These are phyloP conservation scores for Drosophila pseudotakahashii DNA, from an alignment of 2,888 invertebrate genomes.

Conservation along the genomic window DNA sequence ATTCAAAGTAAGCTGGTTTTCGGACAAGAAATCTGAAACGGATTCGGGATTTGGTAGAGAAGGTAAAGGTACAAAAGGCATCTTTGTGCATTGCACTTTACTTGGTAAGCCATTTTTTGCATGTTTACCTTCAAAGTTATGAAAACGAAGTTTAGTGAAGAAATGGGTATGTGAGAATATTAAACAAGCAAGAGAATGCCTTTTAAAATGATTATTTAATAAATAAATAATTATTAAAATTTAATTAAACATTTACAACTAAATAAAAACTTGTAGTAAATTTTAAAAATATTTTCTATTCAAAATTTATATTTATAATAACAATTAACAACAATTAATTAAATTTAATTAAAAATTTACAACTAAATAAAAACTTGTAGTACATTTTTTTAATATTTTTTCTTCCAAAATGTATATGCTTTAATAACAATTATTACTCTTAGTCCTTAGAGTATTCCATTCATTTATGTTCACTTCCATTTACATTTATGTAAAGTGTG, in stretches of 20 bases:
- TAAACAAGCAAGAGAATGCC: background rate
- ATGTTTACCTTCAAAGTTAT: constrained; percentile 54
- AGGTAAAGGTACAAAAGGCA: constrained; percentile 6
- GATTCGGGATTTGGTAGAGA: constrained; percentile 7
- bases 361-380: background rate
- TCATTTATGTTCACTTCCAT: background rate
- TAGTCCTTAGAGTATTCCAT: background rate
- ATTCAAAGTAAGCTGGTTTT: constrained; percentile 56
- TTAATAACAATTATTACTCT: background rate
- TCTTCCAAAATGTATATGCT: no score
- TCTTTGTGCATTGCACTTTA: constrained; percentile 2
- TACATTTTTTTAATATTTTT: background rate
- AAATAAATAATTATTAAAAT: background rate
- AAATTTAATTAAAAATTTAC: background rate
- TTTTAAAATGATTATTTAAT: background rate
- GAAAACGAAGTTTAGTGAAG: constrained; percentile 45
- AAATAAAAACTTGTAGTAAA: background rate
- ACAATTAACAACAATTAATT: no score
- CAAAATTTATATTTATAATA: background rate
- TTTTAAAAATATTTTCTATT: background rate
- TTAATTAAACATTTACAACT: background rate
- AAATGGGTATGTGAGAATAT: constrained; percentile 25
- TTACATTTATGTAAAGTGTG: constrained; percentile 20
- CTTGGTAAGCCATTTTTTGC: constrained; percentile 12
- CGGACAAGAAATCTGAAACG: constrained; percentile 37